phyloP scores from a whole-genome alignment of 2,888 invertebrate species.

The Orthosia incerta region DNA sequence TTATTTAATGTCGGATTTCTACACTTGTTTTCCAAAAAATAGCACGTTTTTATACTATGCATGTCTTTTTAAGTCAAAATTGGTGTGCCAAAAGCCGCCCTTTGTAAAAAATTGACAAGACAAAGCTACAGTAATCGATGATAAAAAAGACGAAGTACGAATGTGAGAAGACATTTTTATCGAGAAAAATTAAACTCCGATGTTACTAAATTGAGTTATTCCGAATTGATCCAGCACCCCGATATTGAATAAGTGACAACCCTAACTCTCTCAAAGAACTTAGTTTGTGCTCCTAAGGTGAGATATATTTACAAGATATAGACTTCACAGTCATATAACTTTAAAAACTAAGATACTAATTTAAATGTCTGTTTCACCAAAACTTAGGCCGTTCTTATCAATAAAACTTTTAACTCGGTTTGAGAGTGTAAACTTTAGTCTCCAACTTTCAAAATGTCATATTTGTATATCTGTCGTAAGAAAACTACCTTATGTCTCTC shows the following conservation, averaged over 20 bases:
- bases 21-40: not conserved
- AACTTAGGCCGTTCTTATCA: constrained; percentile 29
- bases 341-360: constrained; percentile 25
- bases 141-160: not conserved
- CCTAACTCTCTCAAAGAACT: constrained; percentile 8
- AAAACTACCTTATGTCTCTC: not conserved
- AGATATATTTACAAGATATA: constrained; percentile 42
- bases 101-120: too few relatives aligned
- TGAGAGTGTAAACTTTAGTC: not conserved
- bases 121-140: not conserved
- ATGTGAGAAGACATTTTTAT: constrained; percentile 17
- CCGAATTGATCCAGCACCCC: constrained; percentile 18
- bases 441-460: not conserved
- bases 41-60: not conserved
- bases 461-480: not conserved
- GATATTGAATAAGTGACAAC: constrained; percentile 25
- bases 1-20: not conserved
- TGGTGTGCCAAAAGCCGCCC: too few relatives aligned
- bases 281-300: not conserved
- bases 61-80: not conserved
- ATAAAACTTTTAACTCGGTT: constrained; percentile 27
- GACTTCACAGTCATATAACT: constrained; percentile 3
- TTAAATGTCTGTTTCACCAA: constrained; percentile 47
- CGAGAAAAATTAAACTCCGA: not conserved
- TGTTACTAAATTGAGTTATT: constrained; percentile 23